Percentiles rank a stretch among this genome's conserved stretches.
phyloP scores from a whole-genome alignment of 2,797 vertebrate species.

The Cephalopachus bancanus region DNA sequence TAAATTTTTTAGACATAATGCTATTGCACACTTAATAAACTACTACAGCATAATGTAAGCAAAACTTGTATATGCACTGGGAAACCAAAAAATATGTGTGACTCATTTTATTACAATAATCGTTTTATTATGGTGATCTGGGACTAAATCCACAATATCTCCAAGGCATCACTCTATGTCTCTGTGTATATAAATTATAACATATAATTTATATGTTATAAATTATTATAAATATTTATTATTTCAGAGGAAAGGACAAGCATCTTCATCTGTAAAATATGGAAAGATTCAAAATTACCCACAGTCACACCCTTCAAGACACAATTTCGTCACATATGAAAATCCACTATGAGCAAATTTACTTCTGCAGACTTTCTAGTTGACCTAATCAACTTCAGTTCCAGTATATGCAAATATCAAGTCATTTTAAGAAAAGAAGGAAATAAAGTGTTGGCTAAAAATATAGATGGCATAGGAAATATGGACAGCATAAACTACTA shows the following conservation, averaged over 20 bases:
- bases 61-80: neutral
- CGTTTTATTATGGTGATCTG: neutral
- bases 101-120: neutral
- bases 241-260: neutral
- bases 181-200: too few relatives aligned
- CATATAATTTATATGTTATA: neutral
- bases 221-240: neutral
- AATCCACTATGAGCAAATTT: neutral
- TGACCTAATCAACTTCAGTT: neutral
- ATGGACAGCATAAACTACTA: neutral
- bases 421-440: constrained; percentile 3
- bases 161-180: neutral
- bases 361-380: neutral
- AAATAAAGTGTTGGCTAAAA: neutral
- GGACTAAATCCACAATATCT: neutral
- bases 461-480: neutral
- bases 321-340: constrained; percentile 7
- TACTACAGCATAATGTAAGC: neutral
- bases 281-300: neutral
- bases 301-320: neutral
- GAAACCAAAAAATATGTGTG: neutral
- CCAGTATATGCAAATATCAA: neutral
- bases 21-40: neutral
- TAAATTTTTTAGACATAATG: neutral
- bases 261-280: neutral